Evolutionary conservation across 2,797 vertebrate genomes (phyloP), one percentile per base, ranked within the genome.

Genomic region (Catamblyrhynchus diadema): DNA sequence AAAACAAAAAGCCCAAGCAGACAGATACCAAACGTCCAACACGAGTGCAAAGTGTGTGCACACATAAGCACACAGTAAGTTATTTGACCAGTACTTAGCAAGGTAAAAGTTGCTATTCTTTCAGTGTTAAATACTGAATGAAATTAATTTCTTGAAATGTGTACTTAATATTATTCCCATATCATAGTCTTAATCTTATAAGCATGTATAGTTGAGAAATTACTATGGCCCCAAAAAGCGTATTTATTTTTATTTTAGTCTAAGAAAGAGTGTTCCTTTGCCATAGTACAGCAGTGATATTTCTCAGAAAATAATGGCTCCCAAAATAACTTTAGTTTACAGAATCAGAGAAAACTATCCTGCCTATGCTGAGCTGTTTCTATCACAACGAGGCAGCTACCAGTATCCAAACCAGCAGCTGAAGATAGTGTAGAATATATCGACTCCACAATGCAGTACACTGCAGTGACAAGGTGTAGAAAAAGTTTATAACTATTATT

Each of bases 161-260:
- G 1, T 16, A 39, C 16, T 56, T 73, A 42, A 75, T 19, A 33
- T 39, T 65, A 62, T 59, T 39, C 28, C 28, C 11, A 8, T 62
- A 67, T 50, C n/a, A 37, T 5, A 62, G 16, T 47, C 32, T n/a
- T 59, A 47, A 80, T 67, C 12, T 41, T 24, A 14, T 28, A 61
- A 80, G 13, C 7, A 77, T 28, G 19, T 35, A 51, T 22, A 74
- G 7, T 32, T 77, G 73, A 71, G 37, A 89, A 89, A 81, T 60
- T 45, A 60, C 15, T 42, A 14, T 45, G 51, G 1, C 6, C 6
- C 7, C 16, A 9, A 1, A 35, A 59, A 44, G 2, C 2, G 1
- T 8, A 30, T 45, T 53, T 39, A 13, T 70, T 70, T 83, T 78
- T 74, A 90, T 47, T 86, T 90, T 33, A 75, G 9, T 51, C 32